These are phyloP conservation scores for Thripadectes ignobilis DNA, from an alignment of 2,797 vertebrate genomes.

Conservation along the genomic window DNA sequence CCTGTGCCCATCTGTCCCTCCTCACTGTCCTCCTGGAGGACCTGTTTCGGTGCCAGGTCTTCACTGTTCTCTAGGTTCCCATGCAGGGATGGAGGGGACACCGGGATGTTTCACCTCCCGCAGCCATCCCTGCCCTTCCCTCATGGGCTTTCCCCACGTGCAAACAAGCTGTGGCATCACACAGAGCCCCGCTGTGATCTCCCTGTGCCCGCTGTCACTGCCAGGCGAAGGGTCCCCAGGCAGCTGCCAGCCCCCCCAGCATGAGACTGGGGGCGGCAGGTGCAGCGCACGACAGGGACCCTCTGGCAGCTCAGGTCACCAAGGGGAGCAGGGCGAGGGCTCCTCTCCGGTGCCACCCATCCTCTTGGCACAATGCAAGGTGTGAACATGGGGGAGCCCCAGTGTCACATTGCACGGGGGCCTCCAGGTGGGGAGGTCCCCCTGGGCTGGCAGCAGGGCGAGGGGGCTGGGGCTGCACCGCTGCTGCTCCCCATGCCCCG, in stretches of 20 bases:
- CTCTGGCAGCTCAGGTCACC: background rate
- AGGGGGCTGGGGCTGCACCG: background rate
- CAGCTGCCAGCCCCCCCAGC: background rate
- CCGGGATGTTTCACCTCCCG: fast-evolving
- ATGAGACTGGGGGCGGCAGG: background rate
- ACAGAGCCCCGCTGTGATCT: fast-evolving
- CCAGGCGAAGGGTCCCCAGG: background rate
- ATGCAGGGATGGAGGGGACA: background rate
- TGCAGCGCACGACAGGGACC: fast-evolving
- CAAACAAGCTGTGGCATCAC: background rate
- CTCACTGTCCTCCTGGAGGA: background rate
- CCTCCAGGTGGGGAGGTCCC: background rate
- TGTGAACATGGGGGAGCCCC: background rate
- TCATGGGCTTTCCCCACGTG: fast-evolving
- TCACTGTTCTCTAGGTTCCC: fast-evolving
- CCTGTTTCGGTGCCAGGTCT: fast-evolving
- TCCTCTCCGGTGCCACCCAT: background rate
- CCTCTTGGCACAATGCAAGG: slow-evolving; percentile 19
- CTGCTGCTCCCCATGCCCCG: background rate
- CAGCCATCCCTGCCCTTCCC: background rate
- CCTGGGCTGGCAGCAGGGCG: background rate
- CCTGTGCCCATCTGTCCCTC: slow-evolving; percentile 62
- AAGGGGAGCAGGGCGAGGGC: background rate
- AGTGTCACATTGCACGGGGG: slow-evolving; percentile 10
- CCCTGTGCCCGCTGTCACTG: fast-evolving